These are phyloP conservation scores for Nephrotoma guestfalica DNA, from an alignment of 2,888 invertebrate species.

Conservation along the genomic window DNA sequence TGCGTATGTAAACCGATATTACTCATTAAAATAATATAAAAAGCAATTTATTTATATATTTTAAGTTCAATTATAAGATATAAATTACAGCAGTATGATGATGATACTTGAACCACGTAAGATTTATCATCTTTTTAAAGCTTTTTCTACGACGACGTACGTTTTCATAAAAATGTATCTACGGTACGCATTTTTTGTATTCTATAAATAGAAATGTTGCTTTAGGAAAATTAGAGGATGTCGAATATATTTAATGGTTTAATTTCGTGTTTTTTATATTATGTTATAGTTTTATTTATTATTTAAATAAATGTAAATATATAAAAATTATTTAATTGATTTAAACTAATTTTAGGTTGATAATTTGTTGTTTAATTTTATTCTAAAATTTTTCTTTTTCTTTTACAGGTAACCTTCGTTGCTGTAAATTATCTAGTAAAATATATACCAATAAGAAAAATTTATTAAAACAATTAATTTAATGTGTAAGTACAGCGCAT, in stretches of 20 bases:
- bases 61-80: not conserved
- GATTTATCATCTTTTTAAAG: not conserved
- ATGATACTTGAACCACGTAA: not conserved
- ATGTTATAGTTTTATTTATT: not conserved
- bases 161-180: not conserved
- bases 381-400: not conserved
- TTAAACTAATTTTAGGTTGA: not conserved
- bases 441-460: not conserved
- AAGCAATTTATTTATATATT: not conserved
- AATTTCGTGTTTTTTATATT: not conserved
- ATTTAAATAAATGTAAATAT: not conserved
- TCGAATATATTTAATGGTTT: not conserved
- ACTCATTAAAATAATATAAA: not conserved
- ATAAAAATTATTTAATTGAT: not conserved
- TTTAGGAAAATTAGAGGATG: not conserved
- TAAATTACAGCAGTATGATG: not conserved
- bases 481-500: not conserved
- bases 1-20: not conserved
- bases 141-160: not conserved
- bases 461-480: not conserved
- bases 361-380: not conserved
- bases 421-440: not conserved
- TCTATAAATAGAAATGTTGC: not conserved
- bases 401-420: not conserved
- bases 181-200: not conserved